Percentiles rank a stretch among this genome's conserved stretches.
These are phyloP conservation scores for Machimus atricapillus DNA, from an alignment of 2,888 invertebrate species.

Conservation along the genomic window DNA sequence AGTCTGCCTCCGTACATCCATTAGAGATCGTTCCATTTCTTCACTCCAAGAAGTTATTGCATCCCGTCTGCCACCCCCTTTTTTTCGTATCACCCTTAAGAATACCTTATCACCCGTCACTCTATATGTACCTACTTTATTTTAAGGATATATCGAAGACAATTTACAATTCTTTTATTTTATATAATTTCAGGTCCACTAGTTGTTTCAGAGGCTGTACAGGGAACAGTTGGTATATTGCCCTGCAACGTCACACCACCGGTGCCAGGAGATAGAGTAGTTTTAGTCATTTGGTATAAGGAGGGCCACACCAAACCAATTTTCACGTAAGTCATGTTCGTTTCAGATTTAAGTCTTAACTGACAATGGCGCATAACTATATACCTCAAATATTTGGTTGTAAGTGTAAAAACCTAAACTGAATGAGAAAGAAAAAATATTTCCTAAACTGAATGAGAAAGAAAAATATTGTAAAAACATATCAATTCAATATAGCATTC, in stretches of 20 bases:
- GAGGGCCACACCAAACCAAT: slow-evolving; percentile 62
- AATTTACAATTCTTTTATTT: neutral
- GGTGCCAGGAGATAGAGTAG: slow-evolving; percentile 60
- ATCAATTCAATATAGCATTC: too few species aligned
- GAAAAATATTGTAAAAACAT: too few species aligned
- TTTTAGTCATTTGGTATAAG: slow-evolving; percentile 63
- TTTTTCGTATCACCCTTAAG: neutral
- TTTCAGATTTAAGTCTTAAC: neutral
- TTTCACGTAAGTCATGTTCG: slow-evolving; percentile 57
- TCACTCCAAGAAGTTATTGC: neutral
- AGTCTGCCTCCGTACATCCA: neutral
- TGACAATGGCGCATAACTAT: neutral
- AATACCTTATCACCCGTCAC: neutral
- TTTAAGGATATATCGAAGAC: neutral
- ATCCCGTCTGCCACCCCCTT: neutral
- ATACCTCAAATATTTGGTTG: too few species aligned
- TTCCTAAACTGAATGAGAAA: too few species aligned
- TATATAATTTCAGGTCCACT: slow-evolving; percentile 57
- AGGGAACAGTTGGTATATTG: slow-evolving; percentile 59
- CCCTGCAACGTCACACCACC: slow-evolving; percentile 63
- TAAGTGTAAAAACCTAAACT: too few species aligned
- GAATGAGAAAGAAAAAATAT: too few species aligned
- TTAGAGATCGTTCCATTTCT: slow-evolving; percentile 3
- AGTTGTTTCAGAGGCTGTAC: slow-evolving; percentile 60
- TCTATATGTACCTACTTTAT: neutral